These are phyloP conservation scores for Megalops cyprinoides DNA, from an alignment of 2,797 vertebrate species.

Conservation along the genomic window DNA sequence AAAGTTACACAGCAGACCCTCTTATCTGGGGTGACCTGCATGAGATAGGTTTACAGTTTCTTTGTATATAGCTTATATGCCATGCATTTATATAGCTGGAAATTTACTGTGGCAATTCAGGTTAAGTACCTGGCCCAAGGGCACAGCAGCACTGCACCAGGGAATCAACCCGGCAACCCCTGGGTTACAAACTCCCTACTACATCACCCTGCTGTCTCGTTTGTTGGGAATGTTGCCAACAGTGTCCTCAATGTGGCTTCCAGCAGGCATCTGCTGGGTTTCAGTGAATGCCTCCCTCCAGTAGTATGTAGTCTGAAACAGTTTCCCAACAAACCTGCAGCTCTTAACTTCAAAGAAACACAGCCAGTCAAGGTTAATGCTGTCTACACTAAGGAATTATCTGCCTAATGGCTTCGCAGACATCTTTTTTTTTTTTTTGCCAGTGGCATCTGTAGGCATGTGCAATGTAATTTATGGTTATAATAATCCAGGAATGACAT, in stretches of 20 bases:
- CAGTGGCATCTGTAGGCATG: conserved; percentile 8
- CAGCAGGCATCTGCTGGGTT: conserved; percentile 4
- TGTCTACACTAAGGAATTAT: conserved; percentile 28
- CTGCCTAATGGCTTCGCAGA: conserved; percentile 22
- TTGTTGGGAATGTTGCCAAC: neutral
- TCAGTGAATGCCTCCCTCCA: conserved; percentile 14
- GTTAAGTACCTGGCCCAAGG: no score
- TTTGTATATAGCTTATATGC: no score
- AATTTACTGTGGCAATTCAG: no score
- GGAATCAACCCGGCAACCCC: no score
- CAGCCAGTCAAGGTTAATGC: conserved; percentile 32
- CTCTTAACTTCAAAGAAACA: conserved; percentile 26
- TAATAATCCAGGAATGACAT: conserved; percentile 26
- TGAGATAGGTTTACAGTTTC: no score
- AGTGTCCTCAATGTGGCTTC: neutral
- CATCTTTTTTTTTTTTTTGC: conserved; percentile 6
- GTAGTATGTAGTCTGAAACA: conserved; percentile 15
- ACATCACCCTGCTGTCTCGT: no score
- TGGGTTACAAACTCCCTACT: no score
- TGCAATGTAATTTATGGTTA: conserved; percentile 25
- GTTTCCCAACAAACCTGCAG: conserved; percentile 27
- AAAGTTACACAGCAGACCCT: no score
- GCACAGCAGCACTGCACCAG: no score
- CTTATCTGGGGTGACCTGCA: no score
- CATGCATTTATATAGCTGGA: no score